Percentiles rank a stretch among this genome's conserved stretches.
Evolutionary conservation across 1,140 invertebrate genomes (phyloP).

Genomic region (Drosophila arawakana): DNA sequence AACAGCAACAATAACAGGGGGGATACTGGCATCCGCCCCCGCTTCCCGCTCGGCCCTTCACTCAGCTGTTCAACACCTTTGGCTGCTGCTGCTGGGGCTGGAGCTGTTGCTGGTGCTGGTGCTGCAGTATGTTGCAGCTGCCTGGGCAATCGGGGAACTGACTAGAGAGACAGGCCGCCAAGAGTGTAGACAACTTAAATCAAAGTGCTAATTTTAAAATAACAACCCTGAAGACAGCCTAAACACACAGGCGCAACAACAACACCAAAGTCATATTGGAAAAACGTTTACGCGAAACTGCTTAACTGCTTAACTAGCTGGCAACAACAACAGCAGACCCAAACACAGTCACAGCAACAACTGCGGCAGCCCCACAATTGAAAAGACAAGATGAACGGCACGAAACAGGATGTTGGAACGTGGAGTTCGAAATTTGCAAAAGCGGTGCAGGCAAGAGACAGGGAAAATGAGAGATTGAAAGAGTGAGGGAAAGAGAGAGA

Average conservation of each 20-base stretch:
- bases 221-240: constrained; percentile 80
- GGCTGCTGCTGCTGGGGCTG: constrained; percentile 51
- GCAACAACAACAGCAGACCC: constrained; percentile 58
- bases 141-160: constrained; percentile 21
- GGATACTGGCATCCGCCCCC: constrained; percentile 34
- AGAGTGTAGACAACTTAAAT: constrained; percentile 82
- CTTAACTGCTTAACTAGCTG: constrained; percentile 82
- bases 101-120: constrained; percentile 21
- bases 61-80: constrained; percentile 79
- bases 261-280: constrained; percentile 70
- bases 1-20: constrained; percentile 5
- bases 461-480: neutral
- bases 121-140: constrained; percentile 29
- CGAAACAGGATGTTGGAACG: constrained; percentile 81
- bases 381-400: constrained; percentile 81
- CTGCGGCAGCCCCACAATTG: constrained; percentile 69
- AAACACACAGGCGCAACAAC: constrained; percentile 69
- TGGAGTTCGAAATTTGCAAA: constrained; percentile 78
- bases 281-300: constrained; percentile 81
- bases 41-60: constrained; percentile 57
- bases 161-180: constrained; percentile 75
- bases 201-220: constrained; percentile 83
- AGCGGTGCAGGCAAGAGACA: constrained; percentile 38
- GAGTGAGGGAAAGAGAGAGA: neutral
- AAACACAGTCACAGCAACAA: constrained; percentile 35